Conservation (phyloP, 2,888 invertebrate genomes). For the Agonum fuliginosum region DNA sequence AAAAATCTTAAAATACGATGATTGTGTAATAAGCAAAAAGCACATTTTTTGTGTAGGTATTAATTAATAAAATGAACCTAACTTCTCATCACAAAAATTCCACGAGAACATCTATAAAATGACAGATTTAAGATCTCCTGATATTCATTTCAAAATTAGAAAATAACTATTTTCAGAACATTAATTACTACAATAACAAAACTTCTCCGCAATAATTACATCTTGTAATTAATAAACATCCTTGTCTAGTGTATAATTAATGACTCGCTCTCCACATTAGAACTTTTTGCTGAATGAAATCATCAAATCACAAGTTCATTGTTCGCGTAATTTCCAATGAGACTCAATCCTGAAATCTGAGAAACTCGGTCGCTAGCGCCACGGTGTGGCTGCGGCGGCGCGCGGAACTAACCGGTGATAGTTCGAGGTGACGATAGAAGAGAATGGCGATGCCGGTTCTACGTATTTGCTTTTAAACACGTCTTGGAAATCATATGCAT, state of each 20-base stretch:
- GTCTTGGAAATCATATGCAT: conserved; percentile 54
- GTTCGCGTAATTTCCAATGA: conserved; percentile 29
- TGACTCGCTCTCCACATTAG: conserved; percentile 5
- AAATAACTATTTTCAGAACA: neutral
- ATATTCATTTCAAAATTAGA: too few relatives aligned
- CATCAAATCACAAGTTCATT: conserved; percentile 23
- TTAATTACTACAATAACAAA: neutral
- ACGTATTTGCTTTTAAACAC: conserved; percentile 43
- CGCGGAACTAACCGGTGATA: conserved; percentile 11
- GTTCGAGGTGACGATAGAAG: neutral
- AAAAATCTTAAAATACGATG: too few relatives aligned
- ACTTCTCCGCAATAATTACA: neutral
- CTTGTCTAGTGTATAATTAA: conserved; percentile 17
- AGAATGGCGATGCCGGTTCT: conserved; percentile 14
- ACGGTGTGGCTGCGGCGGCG: conserved; percentile 2
- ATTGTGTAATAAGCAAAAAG: too few relatives aligned
- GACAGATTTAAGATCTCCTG: too few relatives aligned
- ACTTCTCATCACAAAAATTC: too few relatives aligned
- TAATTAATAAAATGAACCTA: too few relatives aligned
- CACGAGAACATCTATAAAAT: too few relatives aligned
- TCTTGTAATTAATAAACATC: conserved; percentile 28
- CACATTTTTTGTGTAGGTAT: too few relatives aligned
- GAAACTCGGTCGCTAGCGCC: conserved; percentile 28
- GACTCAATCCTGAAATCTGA: too few relatives aligned
- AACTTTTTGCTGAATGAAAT: conserved; percentile 20